phyloP scores from a whole-genome alignment of 2,113 vertebrate species.

The Rhinopithecus roxellana region DNA sequence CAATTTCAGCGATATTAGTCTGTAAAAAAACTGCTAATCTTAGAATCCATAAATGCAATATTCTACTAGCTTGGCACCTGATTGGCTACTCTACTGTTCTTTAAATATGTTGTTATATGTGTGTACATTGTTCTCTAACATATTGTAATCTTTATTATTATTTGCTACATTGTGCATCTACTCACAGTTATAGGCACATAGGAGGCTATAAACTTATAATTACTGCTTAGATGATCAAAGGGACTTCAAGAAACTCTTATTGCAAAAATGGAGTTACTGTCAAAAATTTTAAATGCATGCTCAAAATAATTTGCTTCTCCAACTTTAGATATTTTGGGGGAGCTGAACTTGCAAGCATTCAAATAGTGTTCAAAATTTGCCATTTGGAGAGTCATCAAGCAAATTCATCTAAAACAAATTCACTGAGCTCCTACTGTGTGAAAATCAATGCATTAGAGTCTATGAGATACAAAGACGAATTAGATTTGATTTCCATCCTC shows the following conservation, averaged over 20 bases:
- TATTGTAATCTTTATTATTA: neutral
- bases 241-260: neutral
- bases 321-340: neutral
- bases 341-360: neutral
- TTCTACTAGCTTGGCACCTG: neutral
- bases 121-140: neutral
- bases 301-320: neutral
- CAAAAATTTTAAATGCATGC: neutral
- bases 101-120: neutral
- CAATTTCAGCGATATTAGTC: neutral
- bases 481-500: neutral
- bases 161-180: neutral
- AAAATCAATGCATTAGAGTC: neutral
- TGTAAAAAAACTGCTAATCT: neutral
- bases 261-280: neutral
- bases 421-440: neutral
- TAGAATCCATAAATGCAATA: neutral
- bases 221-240: neutral
- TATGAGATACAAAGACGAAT: neutral
- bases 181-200: neutral
- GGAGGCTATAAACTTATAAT: neutral
- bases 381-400: neutral
- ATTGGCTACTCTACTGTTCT: neutral
- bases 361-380: neutral
- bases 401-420: neutral